A percentile compares a stretch with the other conserved stretches of the same genome.
Evolutionary conservation across 2,888 invertebrate species (phyloP).

Genomic region (Nasonovia ribisnigri): DNA sequence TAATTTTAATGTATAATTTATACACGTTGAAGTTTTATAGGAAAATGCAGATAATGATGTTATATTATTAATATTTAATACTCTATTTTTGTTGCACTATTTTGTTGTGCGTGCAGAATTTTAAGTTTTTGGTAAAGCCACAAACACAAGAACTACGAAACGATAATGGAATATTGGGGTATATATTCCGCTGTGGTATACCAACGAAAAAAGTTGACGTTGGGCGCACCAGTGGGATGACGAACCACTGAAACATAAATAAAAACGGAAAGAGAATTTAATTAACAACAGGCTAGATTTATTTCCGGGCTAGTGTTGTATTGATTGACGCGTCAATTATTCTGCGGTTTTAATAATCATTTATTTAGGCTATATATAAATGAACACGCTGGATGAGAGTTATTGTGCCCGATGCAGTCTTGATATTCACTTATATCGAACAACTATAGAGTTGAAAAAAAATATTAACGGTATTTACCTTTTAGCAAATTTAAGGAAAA

Average conservation of each 20-base stretch:
- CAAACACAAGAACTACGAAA: neutral
- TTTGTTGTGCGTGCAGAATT: neutral
- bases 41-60: neutral
- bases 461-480: neutral
- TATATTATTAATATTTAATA: neutral
- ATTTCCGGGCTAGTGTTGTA: neutral
- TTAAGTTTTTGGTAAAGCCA: neutral
- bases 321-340: slow-evolving; percentile 27
- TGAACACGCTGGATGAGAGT: neutral
- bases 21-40: neutral
- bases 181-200: neutral
- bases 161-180: neutral
- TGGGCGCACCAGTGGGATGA: neutral
- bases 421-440: neutral
- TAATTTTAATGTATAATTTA: neutral
- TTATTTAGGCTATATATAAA: neutral
- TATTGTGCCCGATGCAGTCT: neutral
- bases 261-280: slow-evolving; percentile 8
- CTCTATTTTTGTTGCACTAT: neutral
- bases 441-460: neutral
- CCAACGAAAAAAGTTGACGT: neutral
- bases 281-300: neutral
- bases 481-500: neutral
- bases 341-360: neutral
- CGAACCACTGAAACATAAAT: neutral